phyloP scores from a whole-genome alignment of 2,113 vertebrate genomes.

The Hippocampus mohnikei region DNA sequence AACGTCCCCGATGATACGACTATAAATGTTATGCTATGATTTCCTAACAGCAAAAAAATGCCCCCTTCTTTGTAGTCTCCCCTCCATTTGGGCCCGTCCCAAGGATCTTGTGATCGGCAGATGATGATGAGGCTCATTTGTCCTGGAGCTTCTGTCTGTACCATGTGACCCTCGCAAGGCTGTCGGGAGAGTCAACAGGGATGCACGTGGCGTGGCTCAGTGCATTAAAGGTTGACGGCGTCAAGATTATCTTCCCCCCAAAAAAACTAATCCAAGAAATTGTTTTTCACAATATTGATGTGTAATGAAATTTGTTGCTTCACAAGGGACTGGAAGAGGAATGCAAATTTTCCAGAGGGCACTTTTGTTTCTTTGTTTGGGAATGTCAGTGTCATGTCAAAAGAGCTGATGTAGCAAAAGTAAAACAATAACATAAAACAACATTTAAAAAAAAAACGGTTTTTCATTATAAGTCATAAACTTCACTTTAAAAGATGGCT shows the following conservation, averaged over 20 bases:
- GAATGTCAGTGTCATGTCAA: background rate
- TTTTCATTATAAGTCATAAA: background rate
- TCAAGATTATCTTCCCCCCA: slow-evolving; percentile 22
- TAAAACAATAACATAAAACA: background rate
- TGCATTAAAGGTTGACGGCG: slow-evolving; percentile 20
- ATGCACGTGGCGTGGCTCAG: slow-evolving; percentile 52
- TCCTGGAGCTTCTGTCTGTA: slow-evolving; percentile 34
- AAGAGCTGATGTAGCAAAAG: slow-evolving; percentile 11
- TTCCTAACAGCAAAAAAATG: slow-evolving; percentile 30
- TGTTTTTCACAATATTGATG: slow-evolving; percentile 18
- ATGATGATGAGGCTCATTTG: slow-evolving; percentile 43
- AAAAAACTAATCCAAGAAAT: slow-evolving; percentile 6
- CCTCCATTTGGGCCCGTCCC: slow-evolving; percentile 24
- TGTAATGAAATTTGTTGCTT: slow-evolving; percentile 31
- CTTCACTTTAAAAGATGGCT: background rate
- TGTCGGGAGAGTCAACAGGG: slow-evolving; percentile 40
- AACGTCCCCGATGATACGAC: slow-evolving; percentile 40
- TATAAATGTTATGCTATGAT: slow-evolving; percentile 40
- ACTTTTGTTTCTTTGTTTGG: background rate
- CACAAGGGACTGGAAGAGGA: slow-evolving; percentile 12
- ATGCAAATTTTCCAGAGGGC: background rate
- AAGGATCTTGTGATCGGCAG: slow-evolving; percentile 62
- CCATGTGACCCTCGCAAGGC: slow-evolving; percentile 65
- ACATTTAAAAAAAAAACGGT: background rate
- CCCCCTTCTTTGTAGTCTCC: slow-evolving; percentile 20